Conservation (phyloP, 2,113 vertebrate genomes). For the Stictonetta naevosa region DNA sequence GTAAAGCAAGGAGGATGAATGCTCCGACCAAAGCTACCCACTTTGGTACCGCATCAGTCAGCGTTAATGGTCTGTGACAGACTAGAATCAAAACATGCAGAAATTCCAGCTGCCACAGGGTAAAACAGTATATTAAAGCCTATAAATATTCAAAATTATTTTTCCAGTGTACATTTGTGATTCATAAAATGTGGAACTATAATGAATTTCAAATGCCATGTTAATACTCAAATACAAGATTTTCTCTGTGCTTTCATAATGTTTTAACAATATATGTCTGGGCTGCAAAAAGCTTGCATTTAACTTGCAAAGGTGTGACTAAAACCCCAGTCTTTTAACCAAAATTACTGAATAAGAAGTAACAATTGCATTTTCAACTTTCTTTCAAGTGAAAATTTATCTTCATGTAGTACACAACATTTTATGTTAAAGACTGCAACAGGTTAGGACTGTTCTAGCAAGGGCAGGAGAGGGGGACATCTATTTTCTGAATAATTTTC, state of each 20-base stretch:
- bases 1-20: background rate
- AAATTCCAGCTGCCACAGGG: background rate
- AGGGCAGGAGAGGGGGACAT: rapidly evolving
- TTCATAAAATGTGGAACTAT: background rate
- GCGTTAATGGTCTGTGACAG: rapidly evolving
- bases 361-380: background rate
- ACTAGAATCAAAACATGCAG: background rate
- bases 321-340: background rate
- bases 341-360: background rate
- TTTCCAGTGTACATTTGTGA: background rate
- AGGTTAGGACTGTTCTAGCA: background rate
- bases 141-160: background rate
- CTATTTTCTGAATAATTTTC: background rate
- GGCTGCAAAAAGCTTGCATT: background rate
- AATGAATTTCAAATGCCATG: constrained; percentile 18
- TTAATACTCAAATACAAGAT: background rate
- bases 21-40: background rate
- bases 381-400: background rate
- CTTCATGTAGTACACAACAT: background rate
- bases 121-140: background rate
- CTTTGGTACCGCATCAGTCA: background rate
- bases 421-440: background rate
- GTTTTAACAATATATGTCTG: background rate
- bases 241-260: background rate
- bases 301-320: background rate